Conservation (phyloP, 30 jellyfish, hydroid and myxozoan genomes). For the Phacellophora camtschatica region DNA sequence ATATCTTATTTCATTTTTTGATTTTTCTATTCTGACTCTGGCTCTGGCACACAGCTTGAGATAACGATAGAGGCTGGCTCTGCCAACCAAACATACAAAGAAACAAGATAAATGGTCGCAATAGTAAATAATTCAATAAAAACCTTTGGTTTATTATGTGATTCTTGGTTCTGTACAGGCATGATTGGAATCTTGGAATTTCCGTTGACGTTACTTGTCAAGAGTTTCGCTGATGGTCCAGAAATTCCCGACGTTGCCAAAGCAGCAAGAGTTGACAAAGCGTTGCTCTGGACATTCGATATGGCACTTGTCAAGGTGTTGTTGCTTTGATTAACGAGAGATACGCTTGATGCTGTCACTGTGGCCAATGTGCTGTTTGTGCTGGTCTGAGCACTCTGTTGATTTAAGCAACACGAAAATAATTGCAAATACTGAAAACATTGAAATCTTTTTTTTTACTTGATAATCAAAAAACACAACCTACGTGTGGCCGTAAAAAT, state of each 20-base stretch:
- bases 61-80: no score
- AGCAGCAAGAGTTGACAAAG: conserved; percentile 97
- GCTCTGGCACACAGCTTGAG: no score
- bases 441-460: no score
- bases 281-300: conserved; percentile 75
- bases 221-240: neutral
- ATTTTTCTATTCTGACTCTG: no score
- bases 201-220: conserved; percentile 27
- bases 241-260: conserved; percentile 89
- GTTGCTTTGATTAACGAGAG: conserved; percentile 19
- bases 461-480: no score
- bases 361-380: conserved; percentile 48
- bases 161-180: neutral
- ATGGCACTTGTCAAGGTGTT: conserved; percentile 35
- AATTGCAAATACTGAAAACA: no score
- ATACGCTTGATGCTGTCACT: conserved; percentile 44
- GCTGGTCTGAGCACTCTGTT: conserved; percentile 42
- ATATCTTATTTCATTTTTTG: no score
- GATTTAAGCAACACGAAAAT: no score
- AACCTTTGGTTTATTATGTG: conserved; percentile 30
- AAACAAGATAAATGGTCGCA: no score
- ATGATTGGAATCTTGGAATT: neutral
- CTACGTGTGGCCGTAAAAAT: no score
- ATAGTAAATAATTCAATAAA: no score
- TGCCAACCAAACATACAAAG: no score